Evolutionary conservation across 2,888 invertebrate species (phyloP), one percentile per base, ranked within the genome.

Genomic region (Zygogramma bicolorata): DNA sequence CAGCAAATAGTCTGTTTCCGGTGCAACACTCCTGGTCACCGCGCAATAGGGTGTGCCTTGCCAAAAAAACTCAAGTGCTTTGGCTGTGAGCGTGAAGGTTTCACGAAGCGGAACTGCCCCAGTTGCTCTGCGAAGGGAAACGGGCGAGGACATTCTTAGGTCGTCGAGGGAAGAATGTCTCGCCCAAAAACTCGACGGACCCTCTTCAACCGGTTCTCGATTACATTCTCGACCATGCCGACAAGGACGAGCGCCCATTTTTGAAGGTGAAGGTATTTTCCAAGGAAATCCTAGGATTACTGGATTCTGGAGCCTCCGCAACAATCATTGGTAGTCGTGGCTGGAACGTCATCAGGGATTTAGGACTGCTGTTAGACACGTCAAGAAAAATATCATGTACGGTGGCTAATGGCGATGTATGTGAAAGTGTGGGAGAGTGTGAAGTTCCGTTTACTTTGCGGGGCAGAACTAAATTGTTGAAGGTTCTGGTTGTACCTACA

Each of bases 81-180:
- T 13, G 58, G 13, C 3, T 25, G 58, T n/a, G 25, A 27, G 27
- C n/a, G n/a, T n/a, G n/a, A n/a, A n/a, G n/a, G n/a, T n/a, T n/a
- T n/a, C n/a, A 59, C 59, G 15, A 59, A 59, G 18, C n/a, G 34
- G 31, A 57, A 70, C 58, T 75, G 75, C 46, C 69, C 67, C 6
- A 61, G 69, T 18, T 76, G 71, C 66, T 67, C 31, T 18, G 18
- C n/a, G 2, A n/a, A 15, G 75, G 68, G 72, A 77, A 77, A 77
- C 72, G 68, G 49, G 2, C 58, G 59, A 13, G 27, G 65, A 49
- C 68, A 66, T 61, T 61, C 60, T 38, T 68, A 61, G 57, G 22
- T 15, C 1, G 31, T 25, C 58, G 67, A 42, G 59, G n/a, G n/a
- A 27, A 8, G 34, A 42, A 49, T 49, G 70, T n/a, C 10, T 20